These are phyloP conservation scores for Tiaroga cobitis DNA, from an alignment of 2,797 vertebrate species.

Conservation along the genomic window DNA sequence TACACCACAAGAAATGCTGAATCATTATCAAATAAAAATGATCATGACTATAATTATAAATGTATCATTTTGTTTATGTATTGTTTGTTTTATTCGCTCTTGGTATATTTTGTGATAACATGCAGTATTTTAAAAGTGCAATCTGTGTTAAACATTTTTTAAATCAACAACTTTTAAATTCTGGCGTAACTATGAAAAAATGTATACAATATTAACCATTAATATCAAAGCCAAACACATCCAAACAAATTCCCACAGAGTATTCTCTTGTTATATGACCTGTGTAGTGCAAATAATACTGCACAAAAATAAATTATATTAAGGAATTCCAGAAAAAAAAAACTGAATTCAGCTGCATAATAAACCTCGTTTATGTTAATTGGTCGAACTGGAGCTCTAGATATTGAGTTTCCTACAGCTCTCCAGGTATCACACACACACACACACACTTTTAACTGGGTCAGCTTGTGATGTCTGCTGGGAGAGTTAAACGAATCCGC, in stretches of 20 bases:
- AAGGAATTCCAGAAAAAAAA: slow-evolving; percentile 21
- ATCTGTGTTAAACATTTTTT: not conserved
- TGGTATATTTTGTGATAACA: not conserved
- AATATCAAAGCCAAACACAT: not conserved
- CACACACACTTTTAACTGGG: slow-evolving; percentile 40
- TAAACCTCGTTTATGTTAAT: slow-evolving; percentile 20
- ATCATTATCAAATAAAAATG: not conserved
- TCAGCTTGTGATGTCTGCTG: slow-evolving; percentile 25
- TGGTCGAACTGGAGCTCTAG: slow-evolving; percentile 2
- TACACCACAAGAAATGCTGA: not conserved
- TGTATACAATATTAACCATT: not conserved
- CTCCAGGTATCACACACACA: not conserved
- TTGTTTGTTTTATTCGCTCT: not conserved
- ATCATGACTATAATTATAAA: not conserved
- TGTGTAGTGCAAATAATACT: not conserved
- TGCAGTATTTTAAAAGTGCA: not conserved
- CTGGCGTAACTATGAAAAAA: not conserved
- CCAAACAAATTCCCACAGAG: not conserved
- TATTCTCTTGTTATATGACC: not conserved
- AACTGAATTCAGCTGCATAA: slow-evolving; percentile 10
- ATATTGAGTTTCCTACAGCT: not conserved
- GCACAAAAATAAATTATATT: not conserved
- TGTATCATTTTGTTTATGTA: not conserved
- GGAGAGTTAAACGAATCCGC: not conserved
- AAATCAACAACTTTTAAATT: no score